phyloP scores from a whole-genome alignment of 2,113 vertebrate species.

The Camarhynchus parvulus region DNA sequence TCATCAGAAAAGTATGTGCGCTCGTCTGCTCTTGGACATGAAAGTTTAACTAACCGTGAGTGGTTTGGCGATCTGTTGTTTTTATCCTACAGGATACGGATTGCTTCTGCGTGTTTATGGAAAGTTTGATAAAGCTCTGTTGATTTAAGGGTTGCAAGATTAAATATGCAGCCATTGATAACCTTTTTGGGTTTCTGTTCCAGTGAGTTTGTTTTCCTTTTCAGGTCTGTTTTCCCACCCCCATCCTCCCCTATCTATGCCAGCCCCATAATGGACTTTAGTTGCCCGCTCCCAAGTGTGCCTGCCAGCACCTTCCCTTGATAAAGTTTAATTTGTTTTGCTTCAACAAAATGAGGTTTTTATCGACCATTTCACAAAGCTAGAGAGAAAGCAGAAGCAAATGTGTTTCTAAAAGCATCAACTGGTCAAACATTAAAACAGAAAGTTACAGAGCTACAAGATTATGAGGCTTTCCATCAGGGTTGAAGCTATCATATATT shows the following conservation, averaged over 20 bases:
- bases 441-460: constrained; percentile 13
- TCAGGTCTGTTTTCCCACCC: neutral
- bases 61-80: neutral
- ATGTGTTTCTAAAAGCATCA: neutral
- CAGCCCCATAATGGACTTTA: neutral
- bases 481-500: neutral
- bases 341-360: constrained; percentile 30
- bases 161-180: neutral
- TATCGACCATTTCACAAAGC: constrained; percentile 19
- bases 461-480: constrained; percentile 2
- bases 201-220: constrained; percentile 13
- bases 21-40: neutral
- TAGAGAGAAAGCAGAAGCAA: constrained; percentile 21
- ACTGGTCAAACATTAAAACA: constrained; percentile 21
- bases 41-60: neutral
- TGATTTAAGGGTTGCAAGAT: neutral
- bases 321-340: constrained; percentile 51
- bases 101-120: neutral
- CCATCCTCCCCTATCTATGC: neutral
- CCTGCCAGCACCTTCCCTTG: constrained; percentile 12
- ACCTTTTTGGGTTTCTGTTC: neutral
- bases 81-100: neutral
- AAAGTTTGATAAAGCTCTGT: constrained; percentile 8
- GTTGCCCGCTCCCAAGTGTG: neutral
- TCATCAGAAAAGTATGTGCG: neutral